Base-by-base conservation (phyloP, 1,140 invertebrate genomes). In the Apis florea region DNA sequence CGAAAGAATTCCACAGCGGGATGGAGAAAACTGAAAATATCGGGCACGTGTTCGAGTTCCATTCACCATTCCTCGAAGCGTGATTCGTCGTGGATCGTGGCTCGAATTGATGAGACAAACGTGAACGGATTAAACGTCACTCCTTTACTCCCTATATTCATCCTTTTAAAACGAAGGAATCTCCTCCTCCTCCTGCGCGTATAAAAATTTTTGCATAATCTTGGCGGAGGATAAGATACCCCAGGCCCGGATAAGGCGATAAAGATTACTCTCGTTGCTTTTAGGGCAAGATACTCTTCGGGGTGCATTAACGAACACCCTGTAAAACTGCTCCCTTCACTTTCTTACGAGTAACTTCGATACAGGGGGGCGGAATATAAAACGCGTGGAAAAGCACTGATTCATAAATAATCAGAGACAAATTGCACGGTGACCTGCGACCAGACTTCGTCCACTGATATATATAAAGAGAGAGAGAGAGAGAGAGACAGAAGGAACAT, bases 201-300 rank as follows among this genome's bases (percentile, higher is more conserved):
- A 85, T 78, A 78, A 72, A 75, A 79, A 26, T 81, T 40, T 79
- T 75, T 79, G 58, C 21, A 69, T 85, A 85, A 85, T 83, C 80
- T 58, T 68, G 68, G 51, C n/a, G 67, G 59, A 67, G 24, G 64
- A 77, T 61, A 68, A 86, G 77, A 40, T 54, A 51, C 70, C 31
- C 31, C 31, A 51, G 56, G 51, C 56, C 64, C 24, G 68, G 75
- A 69, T 86, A 85, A 83, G 76, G 61, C 77, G 84, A 86, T 86
- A 86, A 86, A 86, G 85, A 86, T 86, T 79, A 86, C 61, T 70
- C 61, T 70, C 84, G 73, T 79, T 15, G 70, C 84, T 85, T 71
- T 83, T 68, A 86, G 82, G 71, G 64, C 26, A 40, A 72, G 76
- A 86, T 82, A 84, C 75, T 83, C 76, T 78, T 31, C 31, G 2